Base-by-base conservation (phyloP, 2,113 vertebrate genomes). In the Mustelus asterias region DNA sequence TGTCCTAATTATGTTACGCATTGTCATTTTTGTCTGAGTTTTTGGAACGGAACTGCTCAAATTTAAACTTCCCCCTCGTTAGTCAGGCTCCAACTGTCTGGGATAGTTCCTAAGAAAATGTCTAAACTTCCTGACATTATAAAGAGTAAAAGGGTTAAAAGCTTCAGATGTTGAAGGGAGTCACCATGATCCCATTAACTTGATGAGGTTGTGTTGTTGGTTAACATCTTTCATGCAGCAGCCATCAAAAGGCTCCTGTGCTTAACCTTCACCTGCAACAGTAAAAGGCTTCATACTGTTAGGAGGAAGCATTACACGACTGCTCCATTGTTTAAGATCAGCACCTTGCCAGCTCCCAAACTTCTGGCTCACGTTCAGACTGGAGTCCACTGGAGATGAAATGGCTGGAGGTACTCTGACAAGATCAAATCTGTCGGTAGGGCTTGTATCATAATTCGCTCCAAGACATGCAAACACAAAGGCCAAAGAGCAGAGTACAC, bases 101-200 rank as follows among this genome's bases (percentile, higher is more conserved):
- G 88, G 29, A 92, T 92, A 92, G 14, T 63, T 60, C 29, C 54
- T 60, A 90, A 92, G 54, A 16, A 63, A 92, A 93, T 60, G 37
- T 65, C n/a, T 65, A 67, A 93, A n/a, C 89, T 93, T 93, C 33
- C 58, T 37, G 18, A 37, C 60, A 93, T 93, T 65, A 33, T 37
- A 93, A 67, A 44, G 69, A 44, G 22, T 72, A 72, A 54, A 44
- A 26, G 92, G 7, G 67, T 29, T 70, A 48, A 72, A 54, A 14
- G 67, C 26, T 95, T 76, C 4, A 54, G 26, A 95, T 54, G 88
- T 95, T 95, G 41, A 70, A 72, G 72, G 63, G 24, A 72, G 67
- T 95, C 69, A 44, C 26, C 37, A 33, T 16, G n/a, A 95, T 72
- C 69, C 14, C 94, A 95, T 72, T 95, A 95, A 95, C 22, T 76